Evolutionary conservation across 2,888 invertebrate genomes (phyloP), one percentile per base, ranked within the genome.

Genomic region (Neelides folsomi): DNA sequence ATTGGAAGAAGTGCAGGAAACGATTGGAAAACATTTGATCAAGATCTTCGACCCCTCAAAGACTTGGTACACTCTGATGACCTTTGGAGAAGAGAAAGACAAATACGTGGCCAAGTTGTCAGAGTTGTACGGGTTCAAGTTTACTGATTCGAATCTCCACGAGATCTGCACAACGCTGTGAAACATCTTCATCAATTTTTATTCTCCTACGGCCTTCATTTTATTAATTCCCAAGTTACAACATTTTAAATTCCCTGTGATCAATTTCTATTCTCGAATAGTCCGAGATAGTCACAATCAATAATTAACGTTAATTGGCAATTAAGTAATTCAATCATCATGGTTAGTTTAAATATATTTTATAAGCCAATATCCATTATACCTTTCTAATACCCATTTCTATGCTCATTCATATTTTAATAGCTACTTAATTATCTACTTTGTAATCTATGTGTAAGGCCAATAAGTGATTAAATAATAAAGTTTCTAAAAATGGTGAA

Each of bases 41-140:
- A 61, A 62, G 41, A 51, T 64, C n/a, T 60, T 64, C 47, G 59
- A 64, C 43, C 64, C 64, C 1, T 27, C 50, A 2, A 41, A 50
- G 12, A 58, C 57, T 8, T 64, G 64, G 58, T 60, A 50, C 50
- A 49, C 58, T 10, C 51, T 64, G 13, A 54, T 60, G 51, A 49
- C 55, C 10, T 49, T 59, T 47, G 56, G 46, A 13, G 52, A 50
- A 1, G 58, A 60, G 4, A 55, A 51, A 36, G 57, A 57, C 10
- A 53, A 56, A 38, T 46, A 58, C 13, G 43, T 59, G n/a, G 37
- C 38, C 9, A 27, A 27, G 7, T 57, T 58, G 1, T 49, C 60
- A 9, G 48, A 57, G 41, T 45, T 58, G 45, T 39, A 50, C 13
- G 60, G 60, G 16, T 60, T 56, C 38, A 42, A 55, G 18, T 59